Base-by-base conservation (phyloP, 2,888 invertebrate species). In the Drosophila dives region DNA sequence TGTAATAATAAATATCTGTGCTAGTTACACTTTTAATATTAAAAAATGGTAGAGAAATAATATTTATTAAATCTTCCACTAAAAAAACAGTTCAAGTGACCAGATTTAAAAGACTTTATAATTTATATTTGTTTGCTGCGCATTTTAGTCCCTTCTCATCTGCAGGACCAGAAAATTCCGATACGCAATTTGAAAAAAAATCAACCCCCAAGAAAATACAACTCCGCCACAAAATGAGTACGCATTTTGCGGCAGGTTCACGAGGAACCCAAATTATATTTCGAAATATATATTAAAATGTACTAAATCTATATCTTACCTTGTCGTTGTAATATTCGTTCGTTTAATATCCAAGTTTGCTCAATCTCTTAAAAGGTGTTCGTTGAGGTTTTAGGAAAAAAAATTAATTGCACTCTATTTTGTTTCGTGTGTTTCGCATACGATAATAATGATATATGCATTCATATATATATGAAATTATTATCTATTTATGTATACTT, bases 281-380 rank as follows among this genome's bases (percentile, higher is more conserved):
- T 5, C 2, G 7, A n/a, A 26, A 54, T 6, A 38, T n/a, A 17
- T 38, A 15, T 20, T 0, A 20, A n/a, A 10, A 11, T 2, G 15
- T 15, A 10, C 8, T 15, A 36, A 3, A 2, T 0, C 10, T 32
- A 17, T 42, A 42, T 20, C 40, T 63, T 75, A 89, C 84, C 84
- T 81, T 84, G 51, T 63, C 40, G 54, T 45, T 62, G 50, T 68
- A 33, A n/a, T 29, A 29, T 48, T 72, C 61, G 63, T 58, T 72
- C 64, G 42, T 56, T 64, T 33, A 56, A 54, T 82, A 80, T 80
- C 80, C 80, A 79, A 81, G 50, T 38, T 26, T 33, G 3, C 36
- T 45, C 15, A 29, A 45, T 62, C 40, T 26, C 48, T 29, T 38
- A 12, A 42, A 34, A 48, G 62, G 49, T 65, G 29, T 74, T 77